Base-by-base conservation (phyloP, 2,113 vertebrate genomes). In the Nansenia antarctica region DNA sequence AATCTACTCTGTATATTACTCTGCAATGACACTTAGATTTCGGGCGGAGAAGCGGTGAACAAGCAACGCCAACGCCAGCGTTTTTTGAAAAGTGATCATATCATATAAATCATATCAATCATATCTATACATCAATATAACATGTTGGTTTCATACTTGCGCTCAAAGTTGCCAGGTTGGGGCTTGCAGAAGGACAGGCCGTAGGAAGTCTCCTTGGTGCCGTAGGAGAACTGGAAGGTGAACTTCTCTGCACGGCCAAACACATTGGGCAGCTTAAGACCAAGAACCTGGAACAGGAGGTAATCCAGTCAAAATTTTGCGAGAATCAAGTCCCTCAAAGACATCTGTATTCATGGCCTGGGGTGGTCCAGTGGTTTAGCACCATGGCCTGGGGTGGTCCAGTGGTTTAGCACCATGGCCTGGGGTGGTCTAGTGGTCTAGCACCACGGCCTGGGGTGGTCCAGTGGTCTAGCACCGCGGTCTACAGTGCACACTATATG, bases 181-280 rank as follows among this genome's bases (percentile, higher is more conserved):
- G 98, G 98, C 85, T 97, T 98, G 86, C 99, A 99, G 92, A 98
- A 93, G 0, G 97, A 98, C 14, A 99, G 84, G 58, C 98, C 96
- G 0, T 99, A 99, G 0, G 98, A 99, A 0, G 96, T 99, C 73
- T 99, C 98, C 85, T 99, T 99, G 42, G 98, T 99, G 59, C 98
- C 98, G 0, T 99, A 99, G 29, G 97, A 99, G 82, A 98, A 99
- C 89, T 99, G 97, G 80, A 98, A 98, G 26, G 94, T 96, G 67
- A 98, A 85, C 78, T 98, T 98, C 79, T 99, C 98, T 26, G 96
- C 98, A 2, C 96, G 96, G 30, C 98, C 98, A 1, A 98, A 82
- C 18, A 94, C 84, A 65, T 99, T 99, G 0, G 98, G 97, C 35
- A 98, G 88, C 77, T 98, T 99, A 22, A 99, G 81, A 27, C 96